These are phyloP conservation scores for Lethenteron camtschaticum DNA, from an alignment of 2,113 vertebrate genomes.

Conservation along the genomic window DNA sequence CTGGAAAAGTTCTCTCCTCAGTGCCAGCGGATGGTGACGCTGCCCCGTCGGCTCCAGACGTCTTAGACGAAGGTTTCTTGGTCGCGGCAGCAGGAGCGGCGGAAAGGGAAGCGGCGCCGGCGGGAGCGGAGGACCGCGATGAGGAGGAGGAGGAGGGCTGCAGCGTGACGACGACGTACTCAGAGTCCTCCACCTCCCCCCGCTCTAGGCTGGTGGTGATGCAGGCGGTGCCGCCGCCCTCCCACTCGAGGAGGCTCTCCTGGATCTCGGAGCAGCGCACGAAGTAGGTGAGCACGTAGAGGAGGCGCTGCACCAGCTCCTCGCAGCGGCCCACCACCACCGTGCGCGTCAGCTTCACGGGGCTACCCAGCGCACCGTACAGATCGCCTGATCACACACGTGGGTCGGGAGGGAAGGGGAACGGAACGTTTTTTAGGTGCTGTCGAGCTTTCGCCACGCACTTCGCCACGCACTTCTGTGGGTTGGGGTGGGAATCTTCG, in stretches of 20 bases:
- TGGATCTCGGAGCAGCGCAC: constrained; percentile 91
- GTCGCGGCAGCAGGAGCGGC: too few species aligned
- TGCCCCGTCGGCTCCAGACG: too few species aligned
- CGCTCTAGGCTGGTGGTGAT: constrained; percentile 82
- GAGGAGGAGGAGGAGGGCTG: constrained; percentile 20
- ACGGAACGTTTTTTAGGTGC: too few species aligned
- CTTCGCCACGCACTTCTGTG: too few species aligned
- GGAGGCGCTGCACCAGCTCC: constrained; percentile 75
- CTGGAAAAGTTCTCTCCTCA: too few species aligned
- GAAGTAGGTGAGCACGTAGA: constrained; percentile 93
- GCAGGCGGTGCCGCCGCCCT: constrained; percentile 49
- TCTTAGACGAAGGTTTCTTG: too few species aligned
- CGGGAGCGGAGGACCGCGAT: too few species aligned
- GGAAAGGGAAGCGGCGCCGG: too few species aligned
- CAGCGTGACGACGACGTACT: constrained; percentile 82
- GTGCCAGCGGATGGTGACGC: too few species aligned
- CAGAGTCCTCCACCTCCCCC: constrained; percentile 86
- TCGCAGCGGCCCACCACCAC: constrained; percentile 72
- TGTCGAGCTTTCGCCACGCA: too few species aligned
- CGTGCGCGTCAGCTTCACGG: constrained; percentile 65
- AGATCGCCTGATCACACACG: constrained; percentile 42
- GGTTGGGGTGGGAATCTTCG: too few species aligned
- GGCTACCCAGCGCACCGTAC: constrained; percentile 82
- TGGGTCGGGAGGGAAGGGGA: background rate
- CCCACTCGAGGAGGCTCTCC: constrained; percentile 72